Percentiles rank a stretch among this genome's conserved stretches.
phyloP scores from a whole-genome alignment of 2,888 invertebrate species.

The Luperina testacea region DNA sequence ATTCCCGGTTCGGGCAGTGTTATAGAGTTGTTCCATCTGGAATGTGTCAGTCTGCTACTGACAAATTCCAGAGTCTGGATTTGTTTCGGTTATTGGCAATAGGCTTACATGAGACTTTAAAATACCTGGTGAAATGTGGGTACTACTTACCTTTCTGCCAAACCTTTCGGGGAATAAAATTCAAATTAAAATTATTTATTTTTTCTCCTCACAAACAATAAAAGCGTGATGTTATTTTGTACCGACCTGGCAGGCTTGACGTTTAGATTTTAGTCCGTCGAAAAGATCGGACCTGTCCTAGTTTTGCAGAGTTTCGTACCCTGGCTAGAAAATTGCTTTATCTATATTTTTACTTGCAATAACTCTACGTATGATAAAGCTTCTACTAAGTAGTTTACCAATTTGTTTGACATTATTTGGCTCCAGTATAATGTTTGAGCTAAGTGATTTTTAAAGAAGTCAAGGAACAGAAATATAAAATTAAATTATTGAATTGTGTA shows the following conservation, averaged over 20 bases:
- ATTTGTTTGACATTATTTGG: conserved; percentile 17
- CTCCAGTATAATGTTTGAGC: background rate
- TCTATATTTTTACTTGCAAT: conserved; percentile 16
- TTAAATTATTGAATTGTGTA: background rate
- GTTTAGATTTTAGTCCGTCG: background rate
- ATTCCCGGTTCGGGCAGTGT: no score
- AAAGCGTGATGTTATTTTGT: no score
- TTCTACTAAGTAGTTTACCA: conserved; percentile 19
- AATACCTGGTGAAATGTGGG: background rate
- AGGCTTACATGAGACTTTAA: background rate
- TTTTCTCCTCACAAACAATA: no score
- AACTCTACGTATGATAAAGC: background rate
- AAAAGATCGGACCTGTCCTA: conserved; percentile 5
- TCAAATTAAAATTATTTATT: no score
- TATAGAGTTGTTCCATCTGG: no score
- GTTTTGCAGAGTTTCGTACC: conserved; percentile 25
- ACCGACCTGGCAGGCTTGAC: background rate
- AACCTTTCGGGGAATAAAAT: no score
- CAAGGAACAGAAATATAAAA: background rate
- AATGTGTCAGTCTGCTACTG: background rate
- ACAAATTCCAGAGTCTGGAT: background rate
- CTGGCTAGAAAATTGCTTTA: conserved; percentile 14
- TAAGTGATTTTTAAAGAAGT: background rate
- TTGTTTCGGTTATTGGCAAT: background rate
- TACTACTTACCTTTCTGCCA: no score